A percentile compares a stretch with the other conserved stretches of the same genome.
phyloP scores from a whole-genome alignment of 2,888 invertebrate species.

The Hermodice carunculata region DNA sequence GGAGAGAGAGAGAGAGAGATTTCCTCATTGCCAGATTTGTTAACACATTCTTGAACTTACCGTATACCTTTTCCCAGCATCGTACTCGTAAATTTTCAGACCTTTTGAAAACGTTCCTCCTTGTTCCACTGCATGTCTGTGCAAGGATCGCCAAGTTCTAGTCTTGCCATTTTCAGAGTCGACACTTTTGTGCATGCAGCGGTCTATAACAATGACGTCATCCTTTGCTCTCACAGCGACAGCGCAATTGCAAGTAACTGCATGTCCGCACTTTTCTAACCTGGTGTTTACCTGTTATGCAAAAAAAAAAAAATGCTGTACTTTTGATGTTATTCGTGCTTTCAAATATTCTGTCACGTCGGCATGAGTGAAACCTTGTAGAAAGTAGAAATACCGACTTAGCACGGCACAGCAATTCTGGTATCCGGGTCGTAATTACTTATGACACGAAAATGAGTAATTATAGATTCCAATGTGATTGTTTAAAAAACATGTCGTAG shows the following conservation, averaged over 20 bases:
- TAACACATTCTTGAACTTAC: too few species aligned
- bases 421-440: too few species aligned
- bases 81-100: constrained; percentile 35
- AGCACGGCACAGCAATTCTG: too few species aligned
- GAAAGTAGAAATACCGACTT: too few species aligned
- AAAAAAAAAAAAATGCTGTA: neutral
- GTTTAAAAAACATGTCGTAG: too few species aligned
- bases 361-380: too few species aligned
- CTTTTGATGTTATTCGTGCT: neutral
- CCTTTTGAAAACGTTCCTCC: constrained; percentile 33
- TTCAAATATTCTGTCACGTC: too few species aligned
- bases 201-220: constrained; percentile 43
- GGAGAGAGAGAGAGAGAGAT: too few species aligned
- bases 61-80: constrained; percentile 34
- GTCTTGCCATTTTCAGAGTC: too few species aligned
- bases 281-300: constrained; percentile 31
- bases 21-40: too few species aligned
- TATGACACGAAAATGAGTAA: too few species aligned
- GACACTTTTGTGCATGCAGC: neutral
- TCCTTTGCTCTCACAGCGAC: constrained; percentile 38
- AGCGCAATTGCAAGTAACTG: constrained; percentile 41
- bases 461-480: too few species aligned
- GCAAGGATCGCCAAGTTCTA: constrained; percentile 38
- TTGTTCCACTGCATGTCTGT: constrained; percentile 37
- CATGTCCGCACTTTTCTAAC: constrained; percentile 29